These are phyloP conservation scores for Bombus sibiricus DNA, from an alignment of 1,140 invertebrate species.

Conservation along the genomic window DNA sequence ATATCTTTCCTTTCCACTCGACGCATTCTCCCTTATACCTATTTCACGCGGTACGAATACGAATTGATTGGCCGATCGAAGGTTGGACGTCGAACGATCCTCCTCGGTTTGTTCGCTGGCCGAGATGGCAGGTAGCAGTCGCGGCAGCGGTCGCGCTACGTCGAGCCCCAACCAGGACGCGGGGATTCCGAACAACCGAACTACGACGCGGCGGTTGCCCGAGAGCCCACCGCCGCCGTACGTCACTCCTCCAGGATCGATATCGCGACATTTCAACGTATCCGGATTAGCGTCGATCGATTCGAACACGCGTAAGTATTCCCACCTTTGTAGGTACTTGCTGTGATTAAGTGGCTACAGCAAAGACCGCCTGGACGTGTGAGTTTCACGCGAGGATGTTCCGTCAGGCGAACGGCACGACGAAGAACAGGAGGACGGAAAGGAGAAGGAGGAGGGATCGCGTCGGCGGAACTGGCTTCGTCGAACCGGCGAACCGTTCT, in stretches of 20 bases:
- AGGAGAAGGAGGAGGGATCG: slow-evolving; percentile 1
- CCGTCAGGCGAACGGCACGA: not conserved
- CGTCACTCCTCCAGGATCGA: slow-evolving; percentile 75
- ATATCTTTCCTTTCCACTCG: not conserved
- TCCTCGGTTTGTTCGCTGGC: slow-evolving; percentile 52
- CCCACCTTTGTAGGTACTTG: not conserved
- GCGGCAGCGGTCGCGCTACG: slow-evolving; percentile 48
- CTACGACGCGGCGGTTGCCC: slow-evolving; percentile 54
- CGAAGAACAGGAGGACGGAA: not conserved
- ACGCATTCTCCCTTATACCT: not conserved
- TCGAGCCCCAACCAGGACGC: not conserved
- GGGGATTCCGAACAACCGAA: not conserved
- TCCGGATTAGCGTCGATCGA: slow-evolving; percentile 41
- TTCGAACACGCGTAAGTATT: slow-evolving; percentile 55
- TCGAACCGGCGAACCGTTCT: slow-evolving; percentile 31
- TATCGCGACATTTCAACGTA: slow-evolving; percentile 65
- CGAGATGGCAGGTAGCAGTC: slow-evolving; percentile 51
- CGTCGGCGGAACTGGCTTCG: slow-evolving; percentile 56
- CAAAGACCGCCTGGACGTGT: too few species aligned
- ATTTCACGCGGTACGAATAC: not conserved
- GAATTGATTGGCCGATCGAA: not conserved
- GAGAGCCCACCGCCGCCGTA: slow-evolving; percentile 80
- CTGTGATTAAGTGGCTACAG: too few species aligned
- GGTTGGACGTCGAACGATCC: slow-evolving; percentile 24
- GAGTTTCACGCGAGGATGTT: not conserved